These are phyloP conservation scores for Echinarachnius parma DNA, from an alignment of 53 echinoderm and acorn worm genomes.

Conservation along the genomic window DNA sequence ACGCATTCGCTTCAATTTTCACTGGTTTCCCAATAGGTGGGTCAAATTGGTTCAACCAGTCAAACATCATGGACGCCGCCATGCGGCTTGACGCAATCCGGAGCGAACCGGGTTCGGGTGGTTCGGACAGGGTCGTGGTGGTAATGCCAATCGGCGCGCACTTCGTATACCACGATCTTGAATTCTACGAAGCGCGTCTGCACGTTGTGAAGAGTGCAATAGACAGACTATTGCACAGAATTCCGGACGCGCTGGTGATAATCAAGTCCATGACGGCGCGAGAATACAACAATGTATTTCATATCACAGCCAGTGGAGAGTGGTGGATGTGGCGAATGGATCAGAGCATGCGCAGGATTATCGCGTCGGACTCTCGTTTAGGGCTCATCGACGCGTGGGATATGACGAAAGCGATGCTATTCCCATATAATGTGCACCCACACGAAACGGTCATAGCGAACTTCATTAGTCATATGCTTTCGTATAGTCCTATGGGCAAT, in stretches of 20 bases:
- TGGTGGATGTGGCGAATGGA: conserved; percentile 42
- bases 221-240: conserved; percentile 14
- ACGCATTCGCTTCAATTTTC: conserved; percentile 27
- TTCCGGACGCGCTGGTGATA: conserved; percentile 15
- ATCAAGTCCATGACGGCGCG: conserved; percentile 26
- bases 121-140: not conserved
- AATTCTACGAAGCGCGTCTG: conserved; percentile 17
- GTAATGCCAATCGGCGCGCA: conserved; percentile 30
- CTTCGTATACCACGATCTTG: conserved; percentile 24
- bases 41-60: conserved; percentile 32
- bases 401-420: conserved; percentile 25
- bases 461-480: conserved; percentile 32
- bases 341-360: conserved; percentile 16
- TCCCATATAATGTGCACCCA: conserved; percentile 12
- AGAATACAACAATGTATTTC: not conserved
- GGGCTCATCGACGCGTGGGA: conserved; percentile 32
- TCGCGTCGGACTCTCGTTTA: conserved; percentile 10
- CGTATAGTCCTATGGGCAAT: conserved; percentile 14
- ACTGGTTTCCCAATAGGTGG: conserved; percentile 37
- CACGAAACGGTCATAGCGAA: conserved; percentile 21
- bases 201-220: conserved; percentile 12
- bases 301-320: conserved; percentile 22
- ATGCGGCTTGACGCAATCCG: conserved; percentile 6
- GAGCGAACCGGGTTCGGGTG: not conserved
- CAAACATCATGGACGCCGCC: conserved; percentile 20